Conservation (phyloP, 2,113 vertebrate genomes). For the Gymnobelideus leadbeateri region DNA sequence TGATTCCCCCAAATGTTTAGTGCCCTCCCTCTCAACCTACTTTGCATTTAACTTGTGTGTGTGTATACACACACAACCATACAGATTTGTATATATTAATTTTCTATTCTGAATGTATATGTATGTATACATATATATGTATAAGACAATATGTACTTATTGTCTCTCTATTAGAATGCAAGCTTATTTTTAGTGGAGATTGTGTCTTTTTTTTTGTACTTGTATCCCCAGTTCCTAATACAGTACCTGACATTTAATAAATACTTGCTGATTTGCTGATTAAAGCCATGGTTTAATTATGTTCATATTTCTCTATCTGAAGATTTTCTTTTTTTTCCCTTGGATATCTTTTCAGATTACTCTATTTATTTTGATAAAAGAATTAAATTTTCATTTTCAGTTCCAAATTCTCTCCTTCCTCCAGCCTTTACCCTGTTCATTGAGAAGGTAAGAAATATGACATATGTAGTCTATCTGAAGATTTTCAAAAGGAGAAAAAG, state of each 20-base stretch:
- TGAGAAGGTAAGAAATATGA: not conserved
- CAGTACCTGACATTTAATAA: not conserved
- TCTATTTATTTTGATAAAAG: not conserved
- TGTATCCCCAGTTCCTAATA: not conserved
- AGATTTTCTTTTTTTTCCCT: not conserved
- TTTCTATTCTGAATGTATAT: not conserved
- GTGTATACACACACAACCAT: no score
- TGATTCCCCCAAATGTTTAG: not conserved
- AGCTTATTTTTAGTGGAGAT: not conserved
- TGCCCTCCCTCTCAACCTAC: not conserved
- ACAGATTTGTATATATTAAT: not conserved
- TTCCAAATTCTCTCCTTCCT: not conserved
- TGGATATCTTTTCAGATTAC: not conserved
- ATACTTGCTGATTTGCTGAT: not conserved
- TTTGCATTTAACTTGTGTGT: not conserved
- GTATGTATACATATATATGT: no score
- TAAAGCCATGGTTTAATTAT: not conserved
- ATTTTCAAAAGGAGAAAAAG: not conserved
- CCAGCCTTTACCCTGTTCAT: not conserved
- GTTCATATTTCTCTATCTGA: not conserved
- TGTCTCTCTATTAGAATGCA: not conserved
- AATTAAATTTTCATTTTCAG: not conserved
- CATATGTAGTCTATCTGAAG: not conserved
- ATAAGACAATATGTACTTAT: not conserved
- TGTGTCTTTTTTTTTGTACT: not conserved